Conservation (phyloP, 2,113 vertebrate genomes). For the Calyptommatus sinebrachiatus region DNA sequence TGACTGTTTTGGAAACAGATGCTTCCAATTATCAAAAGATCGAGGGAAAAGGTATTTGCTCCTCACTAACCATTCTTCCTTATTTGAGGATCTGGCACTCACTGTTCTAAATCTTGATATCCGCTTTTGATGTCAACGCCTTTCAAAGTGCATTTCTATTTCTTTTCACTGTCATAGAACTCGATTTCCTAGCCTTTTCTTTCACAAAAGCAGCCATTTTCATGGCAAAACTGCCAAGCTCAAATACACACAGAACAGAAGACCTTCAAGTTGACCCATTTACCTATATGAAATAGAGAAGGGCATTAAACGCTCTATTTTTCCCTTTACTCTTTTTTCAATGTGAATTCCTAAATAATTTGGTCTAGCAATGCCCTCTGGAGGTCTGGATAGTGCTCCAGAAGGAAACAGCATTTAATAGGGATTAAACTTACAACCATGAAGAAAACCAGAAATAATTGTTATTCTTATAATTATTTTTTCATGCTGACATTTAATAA, state of each 20-base stretch:
- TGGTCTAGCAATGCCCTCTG: neutral
- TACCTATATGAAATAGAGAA: conserved; percentile 35
- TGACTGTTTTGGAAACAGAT: neutral
- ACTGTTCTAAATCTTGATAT: fast-evolving
- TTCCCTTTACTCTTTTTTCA: conserved; percentile 1
- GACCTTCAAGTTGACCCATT: conserved; percentile 52
- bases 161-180: conserved; percentile 3
- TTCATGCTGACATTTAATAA: too few species aligned
- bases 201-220: conserved; percentile 45
- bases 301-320: conserved; percentile 35
- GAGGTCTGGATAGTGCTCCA: neutral
- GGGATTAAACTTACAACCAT: neutral
- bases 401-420: conserved; percentile 22
- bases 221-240: conserved; percentile 59
- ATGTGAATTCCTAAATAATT: neutral
- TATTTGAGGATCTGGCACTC: neutral
- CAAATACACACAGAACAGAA: conserved; percentile 40
- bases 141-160: neutral
- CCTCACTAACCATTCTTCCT: conserved; percentile 13
- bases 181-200: neutral
- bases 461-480: neutral
- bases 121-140: neutral
- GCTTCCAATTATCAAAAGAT: conserved; percentile 18
- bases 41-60: conserved; percentile 14
- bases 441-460: neutral